phyloP scores from a whole-genome alignment of 2,888 invertebrate genomes.

The Xestia c-nigrum region DNA sequence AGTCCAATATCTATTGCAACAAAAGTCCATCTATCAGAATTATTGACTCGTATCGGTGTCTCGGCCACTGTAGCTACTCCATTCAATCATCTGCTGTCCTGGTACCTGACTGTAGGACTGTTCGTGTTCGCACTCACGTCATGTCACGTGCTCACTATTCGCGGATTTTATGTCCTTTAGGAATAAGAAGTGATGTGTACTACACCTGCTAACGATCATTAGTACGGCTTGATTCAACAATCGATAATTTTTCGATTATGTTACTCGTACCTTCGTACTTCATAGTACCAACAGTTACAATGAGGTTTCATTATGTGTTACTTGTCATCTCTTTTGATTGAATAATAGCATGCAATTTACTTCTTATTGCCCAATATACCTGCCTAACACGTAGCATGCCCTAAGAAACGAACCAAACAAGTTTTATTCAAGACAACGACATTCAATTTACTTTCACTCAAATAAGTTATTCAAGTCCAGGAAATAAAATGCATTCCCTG shows the following conservation, averaged over 20 bases:
- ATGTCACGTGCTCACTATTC: constrained; percentile 31
- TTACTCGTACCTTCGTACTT: background rate
- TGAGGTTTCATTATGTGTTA: background rate
- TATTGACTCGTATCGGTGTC: background rate
- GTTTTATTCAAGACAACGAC: background rate
- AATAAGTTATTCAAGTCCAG: background rate
- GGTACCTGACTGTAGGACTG: background rate
- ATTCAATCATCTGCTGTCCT: background rate
- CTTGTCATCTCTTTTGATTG: background rate
- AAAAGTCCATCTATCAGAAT: background rate
- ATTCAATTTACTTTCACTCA: background rate
- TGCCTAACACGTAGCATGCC: background rate
- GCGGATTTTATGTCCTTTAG: constrained; percentile 18
- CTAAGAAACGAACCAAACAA: no score
- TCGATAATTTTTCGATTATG: background rate
- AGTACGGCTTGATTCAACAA: background rate
- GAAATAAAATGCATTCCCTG: constrained; percentile 13
- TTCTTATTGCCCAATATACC: background rate
- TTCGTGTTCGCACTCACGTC: background rate
- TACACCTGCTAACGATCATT: background rate
- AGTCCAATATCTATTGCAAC: background rate
- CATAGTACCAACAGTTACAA: background rate
- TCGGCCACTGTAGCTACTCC: background rate
- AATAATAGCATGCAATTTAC: background rate
- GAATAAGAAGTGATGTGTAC: constrained; percentile 17